phyloP scores from a whole-genome alignment of 2,888 invertebrate genomes.

The Macropis europaea region DNA sequence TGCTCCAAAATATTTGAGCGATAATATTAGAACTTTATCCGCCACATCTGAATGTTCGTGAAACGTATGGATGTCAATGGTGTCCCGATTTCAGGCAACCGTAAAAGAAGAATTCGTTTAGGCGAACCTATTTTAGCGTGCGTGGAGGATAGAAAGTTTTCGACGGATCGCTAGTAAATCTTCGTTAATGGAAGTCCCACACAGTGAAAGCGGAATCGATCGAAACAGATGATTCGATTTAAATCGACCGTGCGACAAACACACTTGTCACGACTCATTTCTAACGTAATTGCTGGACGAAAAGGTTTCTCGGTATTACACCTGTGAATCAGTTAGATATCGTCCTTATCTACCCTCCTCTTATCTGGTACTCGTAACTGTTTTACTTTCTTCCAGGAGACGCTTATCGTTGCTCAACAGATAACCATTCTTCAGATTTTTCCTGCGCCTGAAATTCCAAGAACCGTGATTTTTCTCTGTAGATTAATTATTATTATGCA shows the following conservation, averaged over 20 bases:
- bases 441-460: too few relatives aligned
- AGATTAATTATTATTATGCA: too few relatives aligned
- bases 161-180: slow-evolving; percentile 31
- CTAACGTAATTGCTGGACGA: slow-evolving; percentile 17
- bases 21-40: too few relatives aligned
- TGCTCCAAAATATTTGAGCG: too few relatives aligned
- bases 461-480: too few relatives aligned
- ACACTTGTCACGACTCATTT: slow-evolving; percentile 25
- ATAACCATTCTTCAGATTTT: neutral
- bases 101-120: neutral
- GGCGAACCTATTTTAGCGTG: neutral
- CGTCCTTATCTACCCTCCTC: slow-evolving; percentile 16
- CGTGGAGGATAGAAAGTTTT: slow-evolving; percentile 15
- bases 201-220: slow-evolving; percentile 34
- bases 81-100: too few relatives aligned
- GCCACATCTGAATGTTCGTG: too few relatives aligned
- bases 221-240: slow-evolving; percentile 27
- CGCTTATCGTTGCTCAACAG: slow-evolving; percentile 1
- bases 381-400: neutral
- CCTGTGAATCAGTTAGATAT: slow-evolving; percentile 1
- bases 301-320: neutral
- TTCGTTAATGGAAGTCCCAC: slow-evolving; percentile 18
- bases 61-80: too few relatives aligned
- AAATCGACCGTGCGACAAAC: slow-evolving; percentile 28
- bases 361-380: slow-evolving; percentile 14